Base-by-base conservation (phyloP, 2,797 vertebrate genomes). In the Sebastolobus alascanus region DNA sequence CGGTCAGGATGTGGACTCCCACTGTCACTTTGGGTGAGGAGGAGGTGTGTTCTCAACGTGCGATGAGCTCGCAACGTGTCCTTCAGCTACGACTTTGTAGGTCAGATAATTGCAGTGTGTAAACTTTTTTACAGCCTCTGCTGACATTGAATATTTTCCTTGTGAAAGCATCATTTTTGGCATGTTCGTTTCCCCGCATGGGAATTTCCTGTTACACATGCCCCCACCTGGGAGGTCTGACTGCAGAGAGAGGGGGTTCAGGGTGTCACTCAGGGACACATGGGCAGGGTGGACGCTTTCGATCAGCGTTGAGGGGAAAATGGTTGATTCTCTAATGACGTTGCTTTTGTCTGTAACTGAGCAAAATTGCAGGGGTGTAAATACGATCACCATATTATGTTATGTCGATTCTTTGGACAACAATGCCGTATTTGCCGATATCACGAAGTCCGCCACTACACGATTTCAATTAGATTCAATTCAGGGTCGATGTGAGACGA, bases 91-190 rank as follows among this genome's bases (percentile, higher is more conserved):
- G 38, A 65, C 73, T 83, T 82, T 86, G 55, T 38, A 50, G 82
- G 75, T 89, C 54, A 74, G 69, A 75, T 87, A 82, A 89, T 85
- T 76, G 33, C 1, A 3, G n/a, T 37, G 81, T 46, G 18, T 50
- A 58, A 71, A 27, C 43, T 33, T 64, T 64, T 82, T 83, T 55
- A 68, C n/a, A 68, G 46, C 64, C 73, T 85, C 60, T 83, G 75
- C 84, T 86, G 71, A 73, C 72, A 85, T 52, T 80, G 46, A 75
- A 84, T 88, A 50, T 84, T 79, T 91, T 87, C 55, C 66, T 68
- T 67, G 70, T 82, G 75, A 91, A 89, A 77, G 29, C 60, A 61
- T 63, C 72, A 73, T 70, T 83, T 65, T 84, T 83, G 52, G 69
- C 64, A 84, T 73, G 75, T 79, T 78, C 43, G n/a, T 84, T 75